Evolutionary conservation across 92 coral and sea anemone species (phyloP), one percentile per base, ranked within the genome.

Genomic region (Actinernus sp.): DNA sequence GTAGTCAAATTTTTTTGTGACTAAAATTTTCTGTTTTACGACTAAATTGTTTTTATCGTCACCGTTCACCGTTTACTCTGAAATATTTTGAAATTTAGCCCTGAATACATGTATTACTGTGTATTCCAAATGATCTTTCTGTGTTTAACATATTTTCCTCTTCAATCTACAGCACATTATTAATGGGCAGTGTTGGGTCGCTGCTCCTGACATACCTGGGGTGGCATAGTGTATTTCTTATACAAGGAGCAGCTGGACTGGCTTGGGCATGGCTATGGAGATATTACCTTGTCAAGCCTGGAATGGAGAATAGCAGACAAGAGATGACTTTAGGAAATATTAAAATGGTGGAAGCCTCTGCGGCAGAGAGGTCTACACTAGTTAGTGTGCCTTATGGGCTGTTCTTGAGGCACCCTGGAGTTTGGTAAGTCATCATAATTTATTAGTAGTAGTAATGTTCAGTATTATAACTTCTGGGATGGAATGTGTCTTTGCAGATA

Each of bases 161-260:
- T n/a, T n/a, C n/a, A n/a, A n/a, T n/a, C n/a, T 46, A 47, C 55
- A 91, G 97, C 17, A 86, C 94, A 0, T 59, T 91, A 30, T 58
- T 82, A 24, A 82, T 89, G 82, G 98, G 98, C 14, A 91, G 93
- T 37, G 68, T 89, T 48, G 98, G 98, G 0, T 94, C 98, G 14
- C 26, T 92, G 63, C 68, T 94, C n/a, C 90, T 94, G 31, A 51
- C 82, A 13, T 64, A 79, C 22, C 48, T 81, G 49, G 93, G 93
- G 51, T 94, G 98, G 98, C 92, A 73, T 50, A 94, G 87, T 72
- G 98, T 94, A 0, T 94, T 91, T 39, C 49, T 91, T 7, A 27
- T 69, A 9, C 87, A 86, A 64, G 98, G 98, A 18, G 48, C 84
- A 25, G 66, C 79, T 33, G 92, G 92, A 26, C 59, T 94, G 29